Percentiles rank a stretch among this genome's conserved stretches.
Conservation (phyloP, 2,888 invertebrate genomes). For the Drosophila meridiana region DNA sequence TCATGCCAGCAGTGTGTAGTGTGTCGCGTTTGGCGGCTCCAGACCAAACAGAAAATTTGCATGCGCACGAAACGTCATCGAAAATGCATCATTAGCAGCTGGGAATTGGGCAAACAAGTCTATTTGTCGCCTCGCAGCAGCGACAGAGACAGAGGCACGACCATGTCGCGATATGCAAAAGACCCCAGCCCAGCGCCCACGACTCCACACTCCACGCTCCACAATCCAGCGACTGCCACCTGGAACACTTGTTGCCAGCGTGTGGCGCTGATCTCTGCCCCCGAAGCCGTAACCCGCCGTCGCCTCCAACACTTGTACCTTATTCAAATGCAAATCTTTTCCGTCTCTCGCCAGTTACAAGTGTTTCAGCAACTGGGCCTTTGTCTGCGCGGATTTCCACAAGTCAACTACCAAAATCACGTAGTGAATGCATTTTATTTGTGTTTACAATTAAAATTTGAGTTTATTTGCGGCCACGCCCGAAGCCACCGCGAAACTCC, state of each 20-base stretch:
- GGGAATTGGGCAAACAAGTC: constrained; percentile 81
- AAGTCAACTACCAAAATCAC: background rate
- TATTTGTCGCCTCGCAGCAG: constrained; percentile 72
- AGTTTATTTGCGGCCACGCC: constrained; percentile 22
- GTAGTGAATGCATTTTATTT: background rate
- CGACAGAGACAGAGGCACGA: constrained; percentile 49
- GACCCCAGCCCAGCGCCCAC: constrained; percentile 55
- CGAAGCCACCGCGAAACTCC: constrained; percentile 36
- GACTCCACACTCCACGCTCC: constrained; percentile 10
- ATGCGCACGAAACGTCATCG: constrained; percentile 74
- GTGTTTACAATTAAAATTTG: background rate
- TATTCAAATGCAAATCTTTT: constrained; percentile 72
- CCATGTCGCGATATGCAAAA: constrained; percentile 74
- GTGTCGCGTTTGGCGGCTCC: constrained; percentile 50
- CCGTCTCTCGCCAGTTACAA: background rate
- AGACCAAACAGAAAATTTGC: constrained; percentile 61
- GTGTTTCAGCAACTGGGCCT: background rate
- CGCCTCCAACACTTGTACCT: constrained; percentile 37
- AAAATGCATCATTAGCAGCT: constrained; percentile 82
- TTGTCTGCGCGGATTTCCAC: background rate
- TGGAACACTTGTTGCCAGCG: constrained; percentile 76
- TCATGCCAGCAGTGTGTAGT: constrained; percentile 20
- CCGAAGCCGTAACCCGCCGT: constrained; percentile 35
- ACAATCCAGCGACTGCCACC: constrained; percentile 1
- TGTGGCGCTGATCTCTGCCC: constrained; percentile 68